A percentile compares a stretch with the other conserved stretches of the same genome.
phyloP scores from a whole-genome alignment of 2,113 vertebrate genomes.

The Casuarius casuarius region DNA sequence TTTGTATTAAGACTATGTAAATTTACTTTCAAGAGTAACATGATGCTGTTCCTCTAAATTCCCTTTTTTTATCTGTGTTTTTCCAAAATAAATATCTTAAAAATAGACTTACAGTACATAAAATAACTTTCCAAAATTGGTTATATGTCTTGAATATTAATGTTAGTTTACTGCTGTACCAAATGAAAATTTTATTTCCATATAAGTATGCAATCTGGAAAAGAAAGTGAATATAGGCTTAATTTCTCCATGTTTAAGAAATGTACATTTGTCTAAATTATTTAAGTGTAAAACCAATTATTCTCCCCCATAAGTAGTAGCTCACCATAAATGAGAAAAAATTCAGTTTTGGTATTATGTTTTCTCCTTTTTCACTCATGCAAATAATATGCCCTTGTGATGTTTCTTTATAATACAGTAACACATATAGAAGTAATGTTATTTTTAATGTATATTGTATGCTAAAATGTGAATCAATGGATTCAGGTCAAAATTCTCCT shows the following conservation, averaged over 20 bases:
- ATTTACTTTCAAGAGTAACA: neutral
- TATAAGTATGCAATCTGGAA: neutral
- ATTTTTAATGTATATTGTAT: neutral
- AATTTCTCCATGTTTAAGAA: neutral
- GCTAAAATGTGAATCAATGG: neutral
- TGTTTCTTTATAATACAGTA: neutral
- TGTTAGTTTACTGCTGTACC: neutral
- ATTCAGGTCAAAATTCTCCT: conserved; percentile 38
- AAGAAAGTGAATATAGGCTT: neutral
- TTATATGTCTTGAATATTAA: neutral
- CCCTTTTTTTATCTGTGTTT: neutral
- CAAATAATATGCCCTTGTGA: neutral
- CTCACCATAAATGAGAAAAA: neutral
- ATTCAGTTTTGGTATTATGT: neutral
- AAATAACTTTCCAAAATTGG: neutral
- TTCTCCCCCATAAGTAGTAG: neutral
- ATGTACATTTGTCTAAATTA: neutral
- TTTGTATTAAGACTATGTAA: neutral
- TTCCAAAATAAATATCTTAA: neutral
- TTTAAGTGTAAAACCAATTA: neutral
- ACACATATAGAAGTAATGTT: neutral
- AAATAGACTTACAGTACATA: neutral
- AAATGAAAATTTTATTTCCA: neutral
- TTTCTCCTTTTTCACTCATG: neutral
- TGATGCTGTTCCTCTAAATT: neutral